Base-by-base conservation (phyloP, 2,888 invertebrate species). In the Campoplex nolae region DNA sequence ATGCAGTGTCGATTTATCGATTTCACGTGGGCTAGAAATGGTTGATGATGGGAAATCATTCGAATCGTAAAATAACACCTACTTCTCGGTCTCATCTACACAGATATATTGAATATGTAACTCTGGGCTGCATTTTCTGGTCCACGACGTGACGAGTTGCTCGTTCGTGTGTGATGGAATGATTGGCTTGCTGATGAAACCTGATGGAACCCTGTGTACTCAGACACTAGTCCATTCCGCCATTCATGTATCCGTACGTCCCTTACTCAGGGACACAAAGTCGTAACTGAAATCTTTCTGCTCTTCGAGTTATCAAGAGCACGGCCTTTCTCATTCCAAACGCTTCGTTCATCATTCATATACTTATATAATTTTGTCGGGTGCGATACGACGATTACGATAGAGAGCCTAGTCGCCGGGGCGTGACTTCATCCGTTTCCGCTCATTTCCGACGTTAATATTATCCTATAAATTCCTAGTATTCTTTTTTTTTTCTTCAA, bases 151-250 rank as follows among this genome's bases (percentile, higher is more conserved):
- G 84, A 71, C 84, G 79, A 83, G 79, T 84, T 81, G 83, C 51
- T 79, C 85, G 68, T 76, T 82, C 82, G 84, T 84, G 75, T 88
- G 90, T 93, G 94, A 94, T 94, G 92, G 92, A 91, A 94, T 94
- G 94, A 94, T 94, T 94, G 94, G 91, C 88, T 84, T 88, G 90
- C 90, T 93, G 93, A 94, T 93, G 92, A 93, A 93, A 91, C 91
- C 91, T 93, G 93, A 94, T 94, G 91, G 91, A 92, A 91, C 90
- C 90, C 90, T 90, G 89, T 90, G 90, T 87, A 84, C 73, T 80
- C 62, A 42, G 73, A 73, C 78, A 75, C 74, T 54, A 62, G 54
- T 38, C 54, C 62, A 68, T 32, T 8, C 67, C 74, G 62, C 16
- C 42, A 75, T 35, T 8, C 42, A 45, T 56, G 48, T 23, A 18